A percentile compares a stretch with the other conserved stretches of the same genome.
phyloP scores from a whole-genome alignment of 2,797 vertebrate genomes.

The Gymnodraco acuticeps region DNA sequence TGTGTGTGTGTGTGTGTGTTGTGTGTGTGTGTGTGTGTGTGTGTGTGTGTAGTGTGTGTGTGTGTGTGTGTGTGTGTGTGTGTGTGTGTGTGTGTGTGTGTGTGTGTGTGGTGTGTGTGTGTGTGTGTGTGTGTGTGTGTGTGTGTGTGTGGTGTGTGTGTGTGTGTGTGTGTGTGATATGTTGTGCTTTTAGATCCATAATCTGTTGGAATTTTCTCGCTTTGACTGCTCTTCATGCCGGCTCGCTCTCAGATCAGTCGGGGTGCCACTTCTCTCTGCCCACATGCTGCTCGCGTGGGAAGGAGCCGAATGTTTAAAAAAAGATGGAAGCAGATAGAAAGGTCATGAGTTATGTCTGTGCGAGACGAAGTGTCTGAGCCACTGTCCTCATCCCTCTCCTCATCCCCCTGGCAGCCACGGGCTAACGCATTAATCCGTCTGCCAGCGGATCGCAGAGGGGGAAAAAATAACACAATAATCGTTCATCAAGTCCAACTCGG shows the following conservation, averaged over 20 bases:
- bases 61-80: slow-evolving; percentile 1
- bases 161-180: slow-evolving; percentile 14
- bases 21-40: slow-evolving; percentile 1
- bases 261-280: slow-evolving; percentile 71
- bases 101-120: too few relatives aligned
- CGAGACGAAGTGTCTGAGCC: slow-evolving; percentile 66
- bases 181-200: slow-evolving; percentile 29
- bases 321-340: slow-evolving; percentile 77
- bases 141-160: background rate
- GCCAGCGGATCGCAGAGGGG: slow-evolving; percentile 54
- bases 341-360: slow-evolving; percentile 84
- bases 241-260: slow-evolving; percentile 26
- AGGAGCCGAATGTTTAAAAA: slow-evolving; percentile 81
- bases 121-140: slow-evolving; percentile 1
- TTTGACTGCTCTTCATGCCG: slow-evolving; percentile 35
- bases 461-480: slow-evolving; percentile 61
- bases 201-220: slow-evolving; percentile 40
- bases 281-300: slow-evolving; percentile 60
- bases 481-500: slow-evolving; percentile 66
- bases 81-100: background rate
- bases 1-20: too few relatives aligned
- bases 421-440: slow-evolving; percentile 73
- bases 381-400: slow-evolving; percentile 54
- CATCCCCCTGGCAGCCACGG: slow-evolving; percentile 60
- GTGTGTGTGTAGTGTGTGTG: background rate